Evolutionary conservation across 2,888 invertebrate genomes (phyloP).

Genomic region (Apamea anceps): DNA sequence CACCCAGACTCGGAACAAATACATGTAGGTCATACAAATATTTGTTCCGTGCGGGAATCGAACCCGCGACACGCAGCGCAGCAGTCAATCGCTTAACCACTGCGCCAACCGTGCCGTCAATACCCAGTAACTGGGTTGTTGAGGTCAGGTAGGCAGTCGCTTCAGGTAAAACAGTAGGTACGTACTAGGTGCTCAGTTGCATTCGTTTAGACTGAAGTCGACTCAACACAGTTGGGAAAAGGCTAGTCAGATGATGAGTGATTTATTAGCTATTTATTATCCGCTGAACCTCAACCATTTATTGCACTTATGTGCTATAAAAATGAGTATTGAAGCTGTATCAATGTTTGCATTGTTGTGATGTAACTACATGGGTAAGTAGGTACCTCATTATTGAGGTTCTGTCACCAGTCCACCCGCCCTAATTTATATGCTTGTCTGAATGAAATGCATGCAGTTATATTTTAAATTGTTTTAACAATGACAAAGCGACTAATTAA

Average conservation of each 20-base stretch:
- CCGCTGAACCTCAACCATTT: background rate
- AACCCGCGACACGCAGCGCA: too few relatives aligned
- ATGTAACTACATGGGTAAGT: background rate
- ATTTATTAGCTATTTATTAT: background rate
- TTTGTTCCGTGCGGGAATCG: too few relatives aligned
- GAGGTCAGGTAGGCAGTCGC: background rate
- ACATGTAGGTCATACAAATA: too few relatives aligned
- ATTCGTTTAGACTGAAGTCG: too few relatives aligned
- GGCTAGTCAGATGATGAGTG: too few relatives aligned
- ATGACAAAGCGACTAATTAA: conserved; percentile 2
- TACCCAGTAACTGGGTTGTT: background rate
- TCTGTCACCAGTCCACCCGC: background rate
- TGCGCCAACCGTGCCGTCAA: too few relatives aligned
- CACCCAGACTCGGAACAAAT: too few relatives aligned
- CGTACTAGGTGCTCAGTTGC: too few relatives aligned
- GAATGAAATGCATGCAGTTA: background rate
- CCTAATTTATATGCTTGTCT: background rate
- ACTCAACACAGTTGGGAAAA: too few relatives aligned
- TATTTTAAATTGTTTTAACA: conserved; percentile 5
- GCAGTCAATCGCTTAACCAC: too few relatives aligned
- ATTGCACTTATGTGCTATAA: background rate
- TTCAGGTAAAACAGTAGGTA: background rate
- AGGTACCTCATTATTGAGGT: background rate
- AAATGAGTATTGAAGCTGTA: background rate
- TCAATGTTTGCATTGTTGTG: background rate